Percentiles rank a stretch among this genome's conserved stretches.
These are phyloP conservation scores for Acipenser transmontanus DNA, from an alignment of 2,797 vertebrate species.

Conservation along the genomic window DNA sequence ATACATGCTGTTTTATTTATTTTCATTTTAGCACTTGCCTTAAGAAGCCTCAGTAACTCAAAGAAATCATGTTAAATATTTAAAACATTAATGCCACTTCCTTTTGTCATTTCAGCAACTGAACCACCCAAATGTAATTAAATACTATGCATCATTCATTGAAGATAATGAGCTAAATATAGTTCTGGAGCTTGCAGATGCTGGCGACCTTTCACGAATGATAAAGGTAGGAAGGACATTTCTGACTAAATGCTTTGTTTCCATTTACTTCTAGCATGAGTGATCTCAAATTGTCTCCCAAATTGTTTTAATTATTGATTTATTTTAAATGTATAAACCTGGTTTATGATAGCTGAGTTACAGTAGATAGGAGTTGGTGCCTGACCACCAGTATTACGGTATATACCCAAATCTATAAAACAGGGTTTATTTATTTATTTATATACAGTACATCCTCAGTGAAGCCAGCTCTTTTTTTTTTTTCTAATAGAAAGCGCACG, in stretches of 20 bases:
- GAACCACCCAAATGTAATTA: constrained; percentile 97
- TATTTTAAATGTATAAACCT: no score
- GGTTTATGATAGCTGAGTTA: no score
- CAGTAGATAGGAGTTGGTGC: no score
- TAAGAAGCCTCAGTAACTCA: constrained; percentile 26
- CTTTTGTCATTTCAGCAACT: constrained; percentile 71
- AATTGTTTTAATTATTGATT: constrained; percentile 23
- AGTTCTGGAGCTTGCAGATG: constrained; percentile 92
- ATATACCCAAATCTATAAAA: no score
- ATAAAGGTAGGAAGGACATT: constrained; percentile 76
- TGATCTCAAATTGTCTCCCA: constrained; percentile 22
- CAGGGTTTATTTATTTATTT: no score
- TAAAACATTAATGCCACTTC: constrained; percentile 36
- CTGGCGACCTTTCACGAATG: constrained; percentile 94
- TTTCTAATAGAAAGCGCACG: no score
- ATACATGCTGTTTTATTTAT: no score
- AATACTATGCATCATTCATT: constrained; percentile 96
- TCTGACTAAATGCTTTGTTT: not conserved
- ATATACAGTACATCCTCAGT: no score
- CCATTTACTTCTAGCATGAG: constrained; percentile 1
- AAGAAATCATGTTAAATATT: constrained; percentile 27
- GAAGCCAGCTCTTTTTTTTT: no score
- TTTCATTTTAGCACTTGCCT: constrained; percentile 8
- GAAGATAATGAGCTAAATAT: constrained; percentile 97
- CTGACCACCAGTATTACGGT: no score